Evolutionary conservation across 2,797 vertebrate genomes (phyloP).

Genomic region (Phrynocephalus forsythii): DNA sequence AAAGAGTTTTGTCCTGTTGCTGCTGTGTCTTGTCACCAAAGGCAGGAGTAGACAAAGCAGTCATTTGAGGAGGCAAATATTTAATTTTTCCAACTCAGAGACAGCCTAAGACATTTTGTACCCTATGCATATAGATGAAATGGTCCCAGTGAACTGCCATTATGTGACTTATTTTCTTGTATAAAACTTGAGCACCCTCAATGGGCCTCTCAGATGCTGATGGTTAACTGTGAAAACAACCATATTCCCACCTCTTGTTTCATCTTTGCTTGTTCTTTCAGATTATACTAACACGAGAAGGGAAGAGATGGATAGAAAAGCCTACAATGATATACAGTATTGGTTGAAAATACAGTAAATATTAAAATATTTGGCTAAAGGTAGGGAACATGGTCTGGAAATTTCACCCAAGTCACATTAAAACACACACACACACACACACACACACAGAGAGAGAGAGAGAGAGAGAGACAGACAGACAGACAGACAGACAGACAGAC

Average conservation of each 20-base stretch:
- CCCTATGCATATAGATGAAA: not conserved
- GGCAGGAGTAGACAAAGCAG: not conserved
- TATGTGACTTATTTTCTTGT: not conserved
- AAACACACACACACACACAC: not conserved
- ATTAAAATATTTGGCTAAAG: not conserved
- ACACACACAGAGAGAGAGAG: not conserved
- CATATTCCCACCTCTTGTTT: not conserved
- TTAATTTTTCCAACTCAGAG: not conserved
- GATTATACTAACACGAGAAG: not conserved
- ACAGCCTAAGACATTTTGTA: no score
- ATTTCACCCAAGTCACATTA: not conserved
- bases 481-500: no score
- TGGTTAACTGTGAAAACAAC: not conserved
- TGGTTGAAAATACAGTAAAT: not conserved
- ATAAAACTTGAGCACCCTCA: not conserved
- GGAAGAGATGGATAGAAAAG: not conserved
- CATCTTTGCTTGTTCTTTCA: not conserved
- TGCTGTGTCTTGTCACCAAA: not conserved
- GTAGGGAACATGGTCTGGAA: not conserved
- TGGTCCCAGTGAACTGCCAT: no score
- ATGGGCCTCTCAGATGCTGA: not conserved
- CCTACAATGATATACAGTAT: not conserved
- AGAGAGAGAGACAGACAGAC: no score
- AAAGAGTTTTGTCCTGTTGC: not conserved
- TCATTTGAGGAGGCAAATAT: not conserved